Conservation (phyloP, 2,888 invertebrate genomes). For the Scaptomyza cyrtandrae region DNA sequence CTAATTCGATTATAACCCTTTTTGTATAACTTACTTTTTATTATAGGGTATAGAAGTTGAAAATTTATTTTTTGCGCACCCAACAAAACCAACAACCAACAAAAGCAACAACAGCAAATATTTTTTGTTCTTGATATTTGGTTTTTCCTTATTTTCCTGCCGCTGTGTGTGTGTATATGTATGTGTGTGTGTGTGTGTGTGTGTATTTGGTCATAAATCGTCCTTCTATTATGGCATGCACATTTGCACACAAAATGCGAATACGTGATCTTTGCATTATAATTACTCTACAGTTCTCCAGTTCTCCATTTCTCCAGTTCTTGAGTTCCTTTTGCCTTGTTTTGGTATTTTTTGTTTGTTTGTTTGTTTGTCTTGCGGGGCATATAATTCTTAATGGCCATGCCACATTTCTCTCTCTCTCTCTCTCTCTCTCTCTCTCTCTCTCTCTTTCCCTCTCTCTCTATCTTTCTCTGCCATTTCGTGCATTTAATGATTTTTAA, state of each 20-base stretch:
- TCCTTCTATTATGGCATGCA: conserved; percentile 76
- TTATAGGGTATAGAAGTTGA: conserved; percentile 26
- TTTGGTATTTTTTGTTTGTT: conserved; percentile 3
- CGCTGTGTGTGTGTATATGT: background rate
- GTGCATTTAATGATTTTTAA: conserved; percentile 72
- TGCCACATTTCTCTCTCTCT: conserved; percentile 76
- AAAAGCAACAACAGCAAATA: conserved; percentile 11
- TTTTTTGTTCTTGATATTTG: conserved; percentile 32
- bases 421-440: no score
- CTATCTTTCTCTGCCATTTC: conserved; percentile 74
- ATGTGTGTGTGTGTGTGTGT: conserved; percentile 22
- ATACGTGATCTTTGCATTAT: conserved; percentile 77
- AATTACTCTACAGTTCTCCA: conserved; percentile 63
- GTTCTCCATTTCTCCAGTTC: conserved; percentile 40
- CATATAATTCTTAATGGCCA: conserved; percentile 74
- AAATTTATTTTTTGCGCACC: conserved; percentile 54
- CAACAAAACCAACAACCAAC: no score
- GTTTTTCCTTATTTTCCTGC: conserved; percentile 3
- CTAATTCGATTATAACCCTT: background rate
- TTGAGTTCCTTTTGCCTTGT: conserved; percentile 12
- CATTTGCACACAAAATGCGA: conserved; percentile 72
- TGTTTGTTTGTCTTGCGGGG: conserved; percentile 32
- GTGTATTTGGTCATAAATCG: conserved; percentile 62
- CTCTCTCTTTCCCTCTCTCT: no score
- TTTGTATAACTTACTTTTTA: background rate